Base-by-base conservation (phyloP, 2,113 vertebrate genomes). In the Brachionichthys hirsutus region DNA sequence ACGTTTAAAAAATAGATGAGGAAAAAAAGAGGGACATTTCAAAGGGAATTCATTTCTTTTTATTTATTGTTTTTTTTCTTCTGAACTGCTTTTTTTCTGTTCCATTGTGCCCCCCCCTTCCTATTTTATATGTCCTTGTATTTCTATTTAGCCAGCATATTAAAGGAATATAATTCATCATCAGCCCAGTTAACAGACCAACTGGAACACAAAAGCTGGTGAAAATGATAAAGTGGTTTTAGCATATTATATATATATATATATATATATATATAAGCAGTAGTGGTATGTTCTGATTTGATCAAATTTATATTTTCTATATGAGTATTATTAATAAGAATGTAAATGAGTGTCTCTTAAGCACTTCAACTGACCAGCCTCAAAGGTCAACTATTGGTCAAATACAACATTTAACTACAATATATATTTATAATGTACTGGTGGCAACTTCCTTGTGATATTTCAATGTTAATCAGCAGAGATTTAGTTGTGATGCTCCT, bases 31-130 rank as follows among this genome's bases (percentile, higher is more conserved):
- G 73, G 68, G 59, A 87, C 87, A 87, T 84, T 85, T 87, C 84
- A 86, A 90, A 90, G 90, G 90, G 89, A 91, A 90, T 89, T 85
- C 86, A 75, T 89, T 89, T 88, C 84, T 90, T 90, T 50, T 89
- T 87, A 90, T 91, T 90, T 91, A 90, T 92, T 90, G 78, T 89
- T 90, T 88, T 75, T 82, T 80, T 90, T 69, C 88, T 77, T 90
- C 80, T 79, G 67, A 86, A 85, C 65, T 57, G 12, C 69, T 82
- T 69, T 87, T n/a, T 30, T 82, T 82, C 77, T 86, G 77, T 86
- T 47, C 43, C 60, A 66, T 59, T 80, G 60, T 61, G 61, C 52
- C 45, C 49, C 54, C 66, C 45, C 49, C 54, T 63, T 60, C 45
- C 24, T 62, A 51, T 80, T 62, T 74, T 76, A 77, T 73, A 44